Evolutionary conservation across 1,140 invertebrate genomes (phyloP), one percentile per base, ranked within the genome.

Genomic region (Paramacrobiotus metropolitanus): DNA sequence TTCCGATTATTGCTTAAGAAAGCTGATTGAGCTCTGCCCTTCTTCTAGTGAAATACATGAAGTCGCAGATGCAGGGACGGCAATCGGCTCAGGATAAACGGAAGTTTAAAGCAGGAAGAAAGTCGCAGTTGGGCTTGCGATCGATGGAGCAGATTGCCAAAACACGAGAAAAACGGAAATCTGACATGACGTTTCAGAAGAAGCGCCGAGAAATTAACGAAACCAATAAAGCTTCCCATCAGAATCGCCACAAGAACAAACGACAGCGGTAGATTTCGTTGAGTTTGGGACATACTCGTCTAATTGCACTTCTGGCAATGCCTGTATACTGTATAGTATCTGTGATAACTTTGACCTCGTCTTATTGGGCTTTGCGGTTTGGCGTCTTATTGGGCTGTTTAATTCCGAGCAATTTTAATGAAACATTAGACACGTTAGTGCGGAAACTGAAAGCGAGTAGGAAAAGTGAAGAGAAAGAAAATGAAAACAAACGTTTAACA

Each of bases 1-100:
- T 60, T 24, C 18, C 29, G 18, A 18, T 28, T 18, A 2, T 31
- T 40, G 28, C 59, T 20, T 61, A n/a, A 62, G 9, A 60, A 59
- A 64, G 31, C 64, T 69, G 68, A 40, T n/a, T 40, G 34, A 9
- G 34, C 9, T 40, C 34, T n/a, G n/a, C n/a, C n/a, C n/a, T 40
- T 9, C 28, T 55, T 55, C 15, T 28, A 55, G 48, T 55, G 48
- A 15, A 28, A 55, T 45, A 55, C 20, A 45, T 30, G 44, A 62
- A 63, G 45, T 75, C 0, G 74, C 77, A 28, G 77, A 82, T 61
- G 81, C 81, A 68, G 74, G 76, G 31, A 81, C 81, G 64, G 31
- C 79, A 67, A 65, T 65, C 66, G 60, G 64, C 65, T 60, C 45
- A 64, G 18, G 64, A 66, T 44, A 67, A 65, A 48, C 66, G 67